Base-by-base conservation (phyloP, 2,888 invertebrate genomes). In the Agonum fuliginosum region DNA sequence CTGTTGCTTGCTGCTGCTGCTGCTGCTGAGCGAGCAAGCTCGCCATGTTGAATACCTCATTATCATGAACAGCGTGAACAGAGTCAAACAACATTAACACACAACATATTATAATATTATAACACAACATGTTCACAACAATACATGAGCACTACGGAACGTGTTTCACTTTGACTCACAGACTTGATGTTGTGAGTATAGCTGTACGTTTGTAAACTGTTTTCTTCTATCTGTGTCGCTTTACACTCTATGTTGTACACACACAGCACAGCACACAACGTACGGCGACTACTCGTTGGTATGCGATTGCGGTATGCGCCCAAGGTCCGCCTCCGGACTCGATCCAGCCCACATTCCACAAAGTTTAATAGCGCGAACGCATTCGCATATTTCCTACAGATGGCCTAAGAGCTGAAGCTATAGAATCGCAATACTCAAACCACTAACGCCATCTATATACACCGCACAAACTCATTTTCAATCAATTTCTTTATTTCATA, bases 11-110 rank as follows among this genome's bases (percentile, higher is more conserved):
- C n/a, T n/a, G n/a, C n/a, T n/a, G n/a, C n/a, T n/a, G n/a, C n/a
- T n/a, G n/a, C n/a, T n/a, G n/a, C n/a, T n/a, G n/a, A n/a, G n/a
- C n/a, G n/a, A n/a, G n/a, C n/a, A n/a, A 91, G 91, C 91, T 92
- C 92, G 93, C 93, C 93, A 93, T 93, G 92, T 93, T 93, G 93
- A 91, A 93, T 93, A 93, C 92, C 93, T 84, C 92, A 93, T 92
- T 92, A 92, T 92, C 92, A 92, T 91, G 91, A 85, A 84, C 74
- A 74, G 74, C n/a, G n/a, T n/a, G n/a, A n/a, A 27, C 58, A 27
- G 27, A 27, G 30, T 62, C 27, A 30, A 30, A 30, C 3, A 5
- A 30, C 4, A 30, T 3, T 5, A 8, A 30, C 8, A 30, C 30
- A 30, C 8, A 2, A 62, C 58, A 30, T 30, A 62, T 24, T 17